Conservation (phyloP, 2,888 invertebrate genomes). For the Chloroclysta siterata region DNA sequence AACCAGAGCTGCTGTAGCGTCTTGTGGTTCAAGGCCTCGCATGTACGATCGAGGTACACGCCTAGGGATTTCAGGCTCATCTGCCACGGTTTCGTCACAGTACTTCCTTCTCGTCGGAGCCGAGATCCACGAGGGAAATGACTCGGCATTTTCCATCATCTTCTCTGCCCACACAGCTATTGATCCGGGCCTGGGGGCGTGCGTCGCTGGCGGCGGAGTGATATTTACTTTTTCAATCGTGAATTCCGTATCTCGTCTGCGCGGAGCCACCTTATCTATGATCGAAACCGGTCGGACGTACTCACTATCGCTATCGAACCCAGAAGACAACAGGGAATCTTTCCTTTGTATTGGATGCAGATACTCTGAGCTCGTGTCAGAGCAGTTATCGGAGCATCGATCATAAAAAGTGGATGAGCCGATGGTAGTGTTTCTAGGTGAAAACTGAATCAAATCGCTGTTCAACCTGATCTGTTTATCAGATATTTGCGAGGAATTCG, state of each 20-base stretch:
- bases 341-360: conserved; percentile 52
- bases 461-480: conserved; percentile 46
- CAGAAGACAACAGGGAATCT: conserved; percentile 43
- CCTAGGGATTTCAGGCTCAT: conserved; percentile 72
- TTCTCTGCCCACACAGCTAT: conserved; percentile 78
- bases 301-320: conserved; percentile 69
- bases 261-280: conserved; percentile 71
- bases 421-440: conserved; percentile 56
- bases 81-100: conserved; percentile 60
- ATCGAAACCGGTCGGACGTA: conserved; percentile 70
- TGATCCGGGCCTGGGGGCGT: conserved; percentile 72
- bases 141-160: conserved; percentile 83
- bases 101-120: conserved; percentile 76
- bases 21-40: conserved; percentile 90
- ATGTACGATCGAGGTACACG: conserved; percentile 79
- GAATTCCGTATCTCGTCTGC: conserved; percentile 59
- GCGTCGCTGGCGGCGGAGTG: conserved; percentile 78
- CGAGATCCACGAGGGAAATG: conserved; percentile 80
- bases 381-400: conserved; percentile 54
- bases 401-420: conserved; percentile 57
- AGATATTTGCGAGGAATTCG: conserved; percentile 46
- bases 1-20: conserved; percentile 87
- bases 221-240: conserved; percentile 74
- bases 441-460: conserved; percentile 75
- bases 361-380: conserved; percentile 68